A percentile compares a stretch with the other conserved stretches of the same genome.
phyloP scores from a whole-genome alignment of 2,113 vertebrate genomes.

The Heterocephalus glaber region DNA sequence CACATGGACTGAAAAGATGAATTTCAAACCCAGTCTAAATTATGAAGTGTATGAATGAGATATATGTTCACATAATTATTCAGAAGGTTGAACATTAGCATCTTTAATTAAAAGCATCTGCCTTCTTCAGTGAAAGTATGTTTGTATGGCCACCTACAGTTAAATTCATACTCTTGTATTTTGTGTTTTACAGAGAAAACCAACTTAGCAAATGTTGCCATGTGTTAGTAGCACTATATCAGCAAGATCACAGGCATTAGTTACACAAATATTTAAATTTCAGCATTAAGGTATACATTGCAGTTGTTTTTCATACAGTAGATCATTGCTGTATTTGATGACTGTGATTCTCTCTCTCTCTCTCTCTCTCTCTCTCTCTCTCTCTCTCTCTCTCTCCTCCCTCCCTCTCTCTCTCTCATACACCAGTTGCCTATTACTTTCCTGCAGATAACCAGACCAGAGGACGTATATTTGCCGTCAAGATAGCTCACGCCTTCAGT shows the following conservation, averaged over 20 bases:
- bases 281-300: not conserved
- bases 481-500: slow-evolving; percentile 72
- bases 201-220: not conserved
- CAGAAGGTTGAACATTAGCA: not conserved
- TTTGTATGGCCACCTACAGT: not conserved
- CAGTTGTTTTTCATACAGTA: slow-evolving; percentile 23
- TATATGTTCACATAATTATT: not conserved
- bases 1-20: not conserved
- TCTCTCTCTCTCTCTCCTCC: not conserved
- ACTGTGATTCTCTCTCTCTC: not conserved
- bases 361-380: not conserved
- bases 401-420: not conserved
- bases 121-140: not conserved
- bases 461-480: slow-evolving; percentile 74
- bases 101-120: slow-evolving; percentile 20
- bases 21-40: slow-evolving; percentile 30
- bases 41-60: not conserved
- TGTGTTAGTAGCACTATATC: not conserved
- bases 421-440: slow-evolving; percentile 73
- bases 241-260: not conserved
- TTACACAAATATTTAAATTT: slow-evolving; percentile 69
- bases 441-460: slow-evolving; percentile 71
- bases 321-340: slow-evolving; percentile 38
- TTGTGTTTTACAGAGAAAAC: not conserved
- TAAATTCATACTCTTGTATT: not conserved